A percentile compares a stretch with the other conserved stretches of the same genome.
Evolutionary conservation across 2,797 vertebrate species (phyloP).

Genomic region (Columba guinea): DNA sequence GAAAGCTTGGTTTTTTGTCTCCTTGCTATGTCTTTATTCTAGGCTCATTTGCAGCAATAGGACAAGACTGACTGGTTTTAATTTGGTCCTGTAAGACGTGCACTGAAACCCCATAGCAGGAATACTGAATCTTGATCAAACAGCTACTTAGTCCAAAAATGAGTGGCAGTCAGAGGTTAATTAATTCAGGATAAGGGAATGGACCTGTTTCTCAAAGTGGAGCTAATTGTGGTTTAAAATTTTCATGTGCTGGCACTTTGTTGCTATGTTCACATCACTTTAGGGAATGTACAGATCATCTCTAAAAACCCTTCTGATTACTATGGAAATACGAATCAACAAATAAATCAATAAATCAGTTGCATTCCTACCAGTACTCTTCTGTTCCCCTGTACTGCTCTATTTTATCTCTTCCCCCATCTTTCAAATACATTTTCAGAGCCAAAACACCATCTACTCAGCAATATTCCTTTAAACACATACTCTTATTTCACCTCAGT

Average conservation of each 20-base stretch:
- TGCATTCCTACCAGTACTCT: not conserved
- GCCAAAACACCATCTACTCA: not conserved
- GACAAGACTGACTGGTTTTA: not conserved
- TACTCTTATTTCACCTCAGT: constrained; percentile 34
- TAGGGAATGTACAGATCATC: not conserved
- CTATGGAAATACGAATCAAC: constrained; percentile 26
- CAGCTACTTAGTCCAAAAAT: not conserved
- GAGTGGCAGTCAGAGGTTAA: not conserved
- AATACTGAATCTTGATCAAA: not conserved
- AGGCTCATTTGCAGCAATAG: not conserved
- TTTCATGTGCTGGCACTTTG: not conserved
- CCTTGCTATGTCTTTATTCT: not conserved
- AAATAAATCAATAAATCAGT: constrained; percentile 28
- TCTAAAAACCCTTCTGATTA: not conserved
- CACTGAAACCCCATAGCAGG: not conserved
- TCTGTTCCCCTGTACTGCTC: not conserved
- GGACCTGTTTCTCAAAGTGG: not conserved
- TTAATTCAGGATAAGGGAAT: not conserved
- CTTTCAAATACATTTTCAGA: constrained; percentile 16
- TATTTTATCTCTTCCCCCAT: not conserved
- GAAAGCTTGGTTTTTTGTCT: not conserved
- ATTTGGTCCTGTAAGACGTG: not conserved
- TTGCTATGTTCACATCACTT: not conserved
- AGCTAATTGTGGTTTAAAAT: not conserved
- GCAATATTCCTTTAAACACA: not conserved